Percentiles rank a stretch among this genome's conserved stretches.
Evolutionary conservation across 2,113 vertebrate genomes (phyloP).

Genomic region (Mesoclemmys tuberculata): DNA sequence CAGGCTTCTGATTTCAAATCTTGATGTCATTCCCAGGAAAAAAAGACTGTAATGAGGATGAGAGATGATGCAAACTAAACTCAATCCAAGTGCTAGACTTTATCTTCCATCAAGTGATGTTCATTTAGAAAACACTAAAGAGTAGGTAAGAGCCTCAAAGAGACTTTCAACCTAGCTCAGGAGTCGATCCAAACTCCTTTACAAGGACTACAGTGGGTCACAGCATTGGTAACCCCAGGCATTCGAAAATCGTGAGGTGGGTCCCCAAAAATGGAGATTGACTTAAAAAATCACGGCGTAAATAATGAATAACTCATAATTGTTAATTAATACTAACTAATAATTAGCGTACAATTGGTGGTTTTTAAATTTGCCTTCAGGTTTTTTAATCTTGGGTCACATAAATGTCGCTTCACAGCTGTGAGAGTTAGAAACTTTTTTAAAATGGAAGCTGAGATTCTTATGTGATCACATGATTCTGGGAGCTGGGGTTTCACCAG

Average conservation of each 20-base stretch:
- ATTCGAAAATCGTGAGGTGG: not conserved
- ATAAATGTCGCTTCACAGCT: not conserved
- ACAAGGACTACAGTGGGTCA: not conserved
- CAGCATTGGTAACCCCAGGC: not conserved
- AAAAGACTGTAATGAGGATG: not conserved
- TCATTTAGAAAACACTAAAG: not conserved
- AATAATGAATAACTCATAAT: not conserved
- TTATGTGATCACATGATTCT: not conserved
- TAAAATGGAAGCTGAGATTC: not conserved
- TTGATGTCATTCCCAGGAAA: not conserved
- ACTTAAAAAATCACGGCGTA: not conserved
- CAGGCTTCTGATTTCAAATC: not conserved
- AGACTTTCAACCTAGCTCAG: not conserved
- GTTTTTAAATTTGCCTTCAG: not conserved
- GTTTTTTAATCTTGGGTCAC: not conserved
- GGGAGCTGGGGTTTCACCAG: not conserved
- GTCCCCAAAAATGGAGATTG: not conserved
- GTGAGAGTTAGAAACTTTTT: not conserved
- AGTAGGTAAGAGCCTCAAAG: not conserved
- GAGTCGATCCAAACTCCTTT: not conserved
- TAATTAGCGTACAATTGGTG: not conserved
- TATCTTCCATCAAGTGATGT: not conserved
- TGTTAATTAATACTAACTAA: not conserved
- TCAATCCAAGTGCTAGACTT: not conserved
- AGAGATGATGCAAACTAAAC: rapidly evolving